Conservation (phyloP, 2,797 vertebrate species). For the Channallabes apus region DNA sequence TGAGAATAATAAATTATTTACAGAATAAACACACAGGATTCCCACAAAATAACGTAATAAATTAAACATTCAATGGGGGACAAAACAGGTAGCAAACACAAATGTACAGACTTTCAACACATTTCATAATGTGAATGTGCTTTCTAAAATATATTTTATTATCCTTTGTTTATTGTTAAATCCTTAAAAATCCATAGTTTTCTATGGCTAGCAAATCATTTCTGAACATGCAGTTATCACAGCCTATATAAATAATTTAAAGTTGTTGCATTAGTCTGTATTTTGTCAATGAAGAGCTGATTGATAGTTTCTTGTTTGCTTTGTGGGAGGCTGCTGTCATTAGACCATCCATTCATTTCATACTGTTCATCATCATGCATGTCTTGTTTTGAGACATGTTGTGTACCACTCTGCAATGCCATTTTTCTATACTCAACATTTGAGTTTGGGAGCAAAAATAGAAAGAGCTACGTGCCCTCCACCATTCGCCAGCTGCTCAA, state of each 20-base stretch:
- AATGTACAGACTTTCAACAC: neutral
- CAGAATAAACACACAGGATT: neutral
- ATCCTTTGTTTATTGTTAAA: neutral
- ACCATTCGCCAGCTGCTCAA: slow-evolving; percentile 29
- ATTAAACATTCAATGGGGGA: neutral
- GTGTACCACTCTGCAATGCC: slow-evolving; percentile 3
- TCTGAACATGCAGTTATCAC: neutral
- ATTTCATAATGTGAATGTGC: neutral
- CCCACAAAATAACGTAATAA: neutral
- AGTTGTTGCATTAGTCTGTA: neutral
- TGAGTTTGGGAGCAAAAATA: slow-evolving; percentile 13
- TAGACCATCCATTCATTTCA: neutral
- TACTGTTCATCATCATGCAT: neutral
- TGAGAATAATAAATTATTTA: neutral
- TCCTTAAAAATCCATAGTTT: neutral
- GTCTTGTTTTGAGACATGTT: neutral
- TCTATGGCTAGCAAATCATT: neutral
- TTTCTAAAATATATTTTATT: neutral
- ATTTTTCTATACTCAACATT: slow-evolving; percentile 11
- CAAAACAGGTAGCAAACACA: neutral
- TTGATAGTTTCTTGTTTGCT: slow-evolving; percentile 39
- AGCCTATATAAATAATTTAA: neutral
- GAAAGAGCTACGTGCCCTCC: slow-evolving; percentile 12
- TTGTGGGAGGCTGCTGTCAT: slow-evolving; percentile 52
- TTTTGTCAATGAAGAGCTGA: slow-evolving; percentile 48